Evolutionary conservation across 2,888 invertebrate species (phyloP), one percentile per base, ranked within the genome.

Genomic region (Caenorhabditis panamensis): DNA sequence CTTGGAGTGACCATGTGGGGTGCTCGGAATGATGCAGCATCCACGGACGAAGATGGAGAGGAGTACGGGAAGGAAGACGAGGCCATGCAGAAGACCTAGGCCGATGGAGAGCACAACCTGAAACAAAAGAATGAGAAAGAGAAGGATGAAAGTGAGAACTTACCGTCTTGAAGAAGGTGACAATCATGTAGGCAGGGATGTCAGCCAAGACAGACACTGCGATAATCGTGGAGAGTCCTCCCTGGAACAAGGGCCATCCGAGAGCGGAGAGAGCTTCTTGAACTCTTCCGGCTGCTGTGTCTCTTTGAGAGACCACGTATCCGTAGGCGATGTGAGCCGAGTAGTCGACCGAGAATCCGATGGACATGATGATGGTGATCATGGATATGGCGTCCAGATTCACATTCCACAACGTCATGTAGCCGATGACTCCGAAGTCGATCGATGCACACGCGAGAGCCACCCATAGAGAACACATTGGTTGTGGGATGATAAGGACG

Each of bases 341-440:
- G 91, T 96, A 97, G 91, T 97, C 96, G 0, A 97, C 96, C 8
- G 96, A 96, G 92, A 96, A 97, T 66, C 96, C 97, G 81, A 97
- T 96, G 91, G 96, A 96, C 96, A 97, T 96, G 86, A 97, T 96
- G 69, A 97, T 93, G 18, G 90, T 90, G 62, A 90, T 90, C 90
- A 90, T 90, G 0, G 96, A 96, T 88, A 97, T 96, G 0, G 90
- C 90, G 69, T 90, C 90, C 71, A 97, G 93, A 90, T 96, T 96
- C 8, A 97, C 96, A 87, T 94, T 94, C 97, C 97, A 97, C 28
- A 96, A 92, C 0, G 96, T 95, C 97, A 97, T 97, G 93, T 96
- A 97, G 9, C 97, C 97, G 2, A 96, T 95, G 0, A 97, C 96
- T 1, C 97, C 96, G 13, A 95, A 92, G 92, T 96, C 96, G 85